phyloP scores from a whole-genome alignment of 2,888 invertebrate species.

The Caenorhabditis uteleia region DNA sequence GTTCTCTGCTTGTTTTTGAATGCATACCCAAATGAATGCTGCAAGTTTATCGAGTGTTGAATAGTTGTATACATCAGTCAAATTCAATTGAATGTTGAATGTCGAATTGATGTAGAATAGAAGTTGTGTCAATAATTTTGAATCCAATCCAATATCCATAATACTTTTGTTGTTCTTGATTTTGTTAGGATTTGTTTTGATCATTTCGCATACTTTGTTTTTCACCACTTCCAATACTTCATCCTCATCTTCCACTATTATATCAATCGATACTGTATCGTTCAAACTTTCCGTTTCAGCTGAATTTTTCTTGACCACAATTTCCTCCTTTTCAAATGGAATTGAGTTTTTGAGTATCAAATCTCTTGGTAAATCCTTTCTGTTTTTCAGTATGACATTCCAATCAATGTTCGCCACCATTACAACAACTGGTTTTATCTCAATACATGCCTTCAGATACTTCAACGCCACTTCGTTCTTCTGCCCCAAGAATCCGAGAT shows the following conservation, averaged over 20 bases:
- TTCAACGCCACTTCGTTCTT: conserved; percentile 52
- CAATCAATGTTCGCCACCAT: conserved; percentile 61
- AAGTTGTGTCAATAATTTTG: conserved; percentile 36
- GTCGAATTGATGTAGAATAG: conserved; percentile 35
- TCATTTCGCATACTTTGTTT: conserved; percentile 15
- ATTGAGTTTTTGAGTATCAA: conserved; percentile 15
- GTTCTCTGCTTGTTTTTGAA: conserved; percentile 5
- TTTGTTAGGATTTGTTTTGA: conserved; percentile 14
- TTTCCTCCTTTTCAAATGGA: conserved; percentile 6
- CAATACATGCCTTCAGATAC: conserved; percentile 50
- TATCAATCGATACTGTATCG: conserved; percentile 6
- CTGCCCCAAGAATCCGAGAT: conserved; percentile 60
- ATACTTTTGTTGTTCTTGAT: conserved; percentile 43
- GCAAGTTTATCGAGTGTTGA: conserved; percentile 42
- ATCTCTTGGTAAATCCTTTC: conserved; percentile 53
- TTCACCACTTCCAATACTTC: conserved; percentile 30
- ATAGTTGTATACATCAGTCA: conserved; percentile 52
- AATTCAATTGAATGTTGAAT: conserved; percentile 36
- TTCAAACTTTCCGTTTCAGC: background rate
- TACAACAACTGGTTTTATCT: conserved; percentile 43
- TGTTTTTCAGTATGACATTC: conserved; percentile 46
- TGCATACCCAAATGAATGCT: conserved; percentile 27
- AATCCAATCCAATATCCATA: conserved; percentile 59
- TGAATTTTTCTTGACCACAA: conserved; percentile 5
- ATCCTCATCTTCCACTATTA: conserved; percentile 28